Conservation (phyloP, 2,888 invertebrate species). For the Lithodes maja region DNA sequence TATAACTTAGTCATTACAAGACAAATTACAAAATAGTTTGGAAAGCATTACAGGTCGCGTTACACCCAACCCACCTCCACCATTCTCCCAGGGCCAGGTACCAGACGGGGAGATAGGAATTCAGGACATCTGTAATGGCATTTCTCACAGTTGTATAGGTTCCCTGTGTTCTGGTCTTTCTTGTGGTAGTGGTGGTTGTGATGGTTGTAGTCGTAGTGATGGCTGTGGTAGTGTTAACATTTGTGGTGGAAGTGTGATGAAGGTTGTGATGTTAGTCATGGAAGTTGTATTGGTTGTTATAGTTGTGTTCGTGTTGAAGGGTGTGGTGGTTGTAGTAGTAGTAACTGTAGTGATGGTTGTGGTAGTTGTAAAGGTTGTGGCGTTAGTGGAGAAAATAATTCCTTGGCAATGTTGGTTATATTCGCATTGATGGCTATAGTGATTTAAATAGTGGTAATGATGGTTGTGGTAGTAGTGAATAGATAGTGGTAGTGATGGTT, state of each 20-base stretch:
- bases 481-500: not conserved
- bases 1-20: not conserved
- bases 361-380: not conserved
- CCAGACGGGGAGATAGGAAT: not conserved
- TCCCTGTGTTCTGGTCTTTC: not conserved
- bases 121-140: constrained; percentile 45
- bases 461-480: not conserved
- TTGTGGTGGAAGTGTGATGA: too few relatives aligned
- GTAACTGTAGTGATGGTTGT: not conserved
- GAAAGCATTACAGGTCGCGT: not conserved
- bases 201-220: not conserved
- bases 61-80: not conserved
- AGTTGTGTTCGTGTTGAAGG: not conserved
- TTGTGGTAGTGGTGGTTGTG: not conserved
- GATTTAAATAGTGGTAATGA: not conserved
- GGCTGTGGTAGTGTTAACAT: not conserved
- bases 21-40: not conserved
- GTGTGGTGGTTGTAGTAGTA: not conserved
- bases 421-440: not conserved
- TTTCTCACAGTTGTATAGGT: constrained; percentile 43
- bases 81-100: not conserved
- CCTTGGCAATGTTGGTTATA: too few relatives aligned
- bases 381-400: not conserved
- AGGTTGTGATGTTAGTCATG: too few relatives aligned
- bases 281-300: not conserved